These are phyloP conservation scores for Tetrapedia diversipes DNA, from an alignment of 2,888 invertebrate species.

Conservation along the genomic window DNA sequence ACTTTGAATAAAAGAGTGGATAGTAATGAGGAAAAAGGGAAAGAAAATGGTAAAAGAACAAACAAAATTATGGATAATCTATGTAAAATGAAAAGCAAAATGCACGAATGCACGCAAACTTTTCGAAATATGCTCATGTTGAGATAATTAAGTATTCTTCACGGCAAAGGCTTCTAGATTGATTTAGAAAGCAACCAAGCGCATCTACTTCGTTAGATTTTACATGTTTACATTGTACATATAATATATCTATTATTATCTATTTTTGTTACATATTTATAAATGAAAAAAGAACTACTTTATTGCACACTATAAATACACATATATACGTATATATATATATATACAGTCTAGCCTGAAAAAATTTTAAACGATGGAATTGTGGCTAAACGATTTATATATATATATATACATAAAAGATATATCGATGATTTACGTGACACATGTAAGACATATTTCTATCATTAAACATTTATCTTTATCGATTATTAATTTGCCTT, in stretches of 20 bases:
- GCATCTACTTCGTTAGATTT: slow-evolving; percentile 72
- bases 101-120: slow-evolving; percentile 51
- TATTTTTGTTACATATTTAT: slow-evolving; percentile 80
- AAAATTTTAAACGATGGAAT: slow-evolving; percentile 53
- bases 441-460: slow-evolving; percentile 67
- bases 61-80: slow-evolving; percentile 17
- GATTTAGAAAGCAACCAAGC: slow-evolving; percentile 58
- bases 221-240: slow-evolving; percentile 79
- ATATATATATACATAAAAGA: slow-evolving; percentile 26
- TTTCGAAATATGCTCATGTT: slow-evolving; percentile 60
- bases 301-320: slow-evolving; percentile 65
- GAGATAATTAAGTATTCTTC: slow-evolving; percentile 63
- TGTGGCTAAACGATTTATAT: slow-evolving; percentile 51
- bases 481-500: slow-evolving; percentile 61
- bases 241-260: slow-evolving; percentile 74
- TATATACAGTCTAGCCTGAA: slow-evolving; percentile 47
- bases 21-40: not conserved
- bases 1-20: not conserved
- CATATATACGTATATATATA: slow-evolving; percentile 3
- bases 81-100: slow-evolving; percentile 27
- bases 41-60: not conserved
- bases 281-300: slow-evolving; percentile 74
- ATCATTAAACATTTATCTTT: slow-evolving; percentile 60
- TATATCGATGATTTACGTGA: slow-evolving; percentile 49
- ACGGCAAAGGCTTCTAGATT: slow-evolving; percentile 56